A percentile compares a stretch with the other conserved stretches of the same genome.
These are phyloP conservation scores for Ligdia adustata DNA, from an alignment of 2,888 invertebrate genomes.

Conservation along the genomic window DNA sequence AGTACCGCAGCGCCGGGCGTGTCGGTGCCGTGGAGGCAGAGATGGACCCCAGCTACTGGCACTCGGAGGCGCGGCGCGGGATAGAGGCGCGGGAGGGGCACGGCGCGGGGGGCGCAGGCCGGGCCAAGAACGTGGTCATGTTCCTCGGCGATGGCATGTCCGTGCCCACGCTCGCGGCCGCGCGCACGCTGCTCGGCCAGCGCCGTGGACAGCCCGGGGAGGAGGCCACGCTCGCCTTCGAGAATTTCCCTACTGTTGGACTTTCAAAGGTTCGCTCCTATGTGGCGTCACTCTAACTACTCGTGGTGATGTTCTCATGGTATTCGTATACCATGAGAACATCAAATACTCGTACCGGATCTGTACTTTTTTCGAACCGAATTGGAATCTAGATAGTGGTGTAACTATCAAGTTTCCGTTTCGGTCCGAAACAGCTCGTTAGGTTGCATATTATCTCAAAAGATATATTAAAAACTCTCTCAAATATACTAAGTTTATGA, in stretches of 20 bases:
- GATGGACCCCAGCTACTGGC: conserved; percentile 69
- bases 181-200: conserved; percentile 87
- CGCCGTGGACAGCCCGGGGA: conserved; percentile 81
- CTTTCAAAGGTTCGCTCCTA: conserved; percentile 46
- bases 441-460: too few species aligned
- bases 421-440: too few species aligned
- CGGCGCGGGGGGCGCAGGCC: conserved; percentile 41
- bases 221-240: conserved; percentile 84
- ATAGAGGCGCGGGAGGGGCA: conserved; percentile 45
- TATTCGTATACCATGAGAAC: too few species aligned
- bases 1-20: not conserved
- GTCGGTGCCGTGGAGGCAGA: conserved; percentile 28
- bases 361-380: too few species aligned
- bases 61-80: conserved; percentile 61
- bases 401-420: too few species aligned
- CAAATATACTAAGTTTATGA: too few species aligned
- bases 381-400: too few species aligned
- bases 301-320: too few species aligned
- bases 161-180: conserved; percentile 86
- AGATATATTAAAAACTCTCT: too few species aligned
- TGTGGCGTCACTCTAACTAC: too few species aligned
- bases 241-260: conserved; percentile 86
- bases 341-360: too few species aligned
- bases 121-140: conserved; percentile 85
- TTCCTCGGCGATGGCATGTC: conserved; percentile 92